Conservation (phyloP, 92 coral and sea anemone species). For the Desmophyllum pertusum region DNA sequence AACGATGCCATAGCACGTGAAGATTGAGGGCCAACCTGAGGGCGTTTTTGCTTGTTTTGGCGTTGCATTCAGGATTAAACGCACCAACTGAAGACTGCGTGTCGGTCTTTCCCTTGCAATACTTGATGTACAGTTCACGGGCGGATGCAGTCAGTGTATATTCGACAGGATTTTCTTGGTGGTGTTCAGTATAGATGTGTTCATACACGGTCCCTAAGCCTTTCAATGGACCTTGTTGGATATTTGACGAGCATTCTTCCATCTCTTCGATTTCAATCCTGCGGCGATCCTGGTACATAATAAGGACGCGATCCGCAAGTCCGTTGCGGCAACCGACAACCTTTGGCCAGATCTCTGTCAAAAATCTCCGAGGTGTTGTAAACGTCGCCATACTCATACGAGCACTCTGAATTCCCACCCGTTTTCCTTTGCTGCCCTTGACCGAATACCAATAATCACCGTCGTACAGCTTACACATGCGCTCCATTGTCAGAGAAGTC, state of each 20-base stretch:
- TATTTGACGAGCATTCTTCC: constrained; percentile 27
- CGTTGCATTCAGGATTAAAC: constrained; percentile 56
- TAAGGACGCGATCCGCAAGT: constrained; percentile 37
- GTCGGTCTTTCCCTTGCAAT: constrained; percentile 48
- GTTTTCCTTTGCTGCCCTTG: constrained; percentile 61
- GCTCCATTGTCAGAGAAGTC: constrained; percentile 48
- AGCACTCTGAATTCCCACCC: constrained; percentile 48
- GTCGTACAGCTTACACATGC: constrained; percentile 46
- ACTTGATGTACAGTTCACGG: constrained; percentile 47
- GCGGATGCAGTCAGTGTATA: constrained; percentile 47
- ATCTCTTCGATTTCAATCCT: constrained; percentile 34
- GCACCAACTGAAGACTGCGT: constrained; percentile 6
- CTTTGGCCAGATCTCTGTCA: constrained; percentile 55
- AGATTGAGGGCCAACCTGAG: constrained; percentile 49
- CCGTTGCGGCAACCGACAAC: constrained; percentile 41
- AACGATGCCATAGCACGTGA: constrained; percentile 50
- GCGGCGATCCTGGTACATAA: constrained; percentile 12
- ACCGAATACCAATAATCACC: constrained; percentile 50
- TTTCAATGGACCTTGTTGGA: constrained; percentile 44
- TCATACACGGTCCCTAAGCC: constrained; percentile 45
- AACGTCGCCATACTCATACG: constrained; percentile 31
- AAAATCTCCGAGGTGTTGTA: constrained; percentile 52
- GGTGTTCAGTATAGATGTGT: constrained; percentile 49
- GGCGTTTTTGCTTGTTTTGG: constrained; percentile 51
- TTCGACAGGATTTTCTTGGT: constrained; percentile 43